These are phyloP conservation scores for Corvus hawaiiensis DNA, from an alignment of 2,113 vertebrate species.

Conservation along the genomic window DNA sequence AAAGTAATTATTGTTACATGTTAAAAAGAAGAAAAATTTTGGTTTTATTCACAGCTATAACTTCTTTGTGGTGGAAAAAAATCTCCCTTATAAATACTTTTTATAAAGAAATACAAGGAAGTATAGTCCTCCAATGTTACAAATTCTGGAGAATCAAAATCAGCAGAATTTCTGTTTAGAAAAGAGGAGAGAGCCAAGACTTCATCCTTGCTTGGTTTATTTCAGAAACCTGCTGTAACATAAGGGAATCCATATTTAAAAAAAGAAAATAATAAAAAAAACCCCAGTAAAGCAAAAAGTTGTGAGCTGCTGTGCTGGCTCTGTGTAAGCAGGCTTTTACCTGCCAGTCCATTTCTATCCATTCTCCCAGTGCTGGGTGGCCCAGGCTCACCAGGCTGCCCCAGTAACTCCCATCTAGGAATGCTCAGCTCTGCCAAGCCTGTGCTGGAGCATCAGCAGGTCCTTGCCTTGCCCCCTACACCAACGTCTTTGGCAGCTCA, in stretches of 20 bases:
- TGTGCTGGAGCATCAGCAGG: background rate
- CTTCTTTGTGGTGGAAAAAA: background rate
- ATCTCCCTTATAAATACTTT: background rate
- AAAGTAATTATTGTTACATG: background rate
- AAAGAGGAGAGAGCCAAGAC: background rate
- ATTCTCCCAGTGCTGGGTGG: background rate
- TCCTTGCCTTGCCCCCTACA: background rate
- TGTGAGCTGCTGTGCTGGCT: background rate
- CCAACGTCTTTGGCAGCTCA: background rate
- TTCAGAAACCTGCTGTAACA: background rate
- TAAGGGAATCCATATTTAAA: background rate
- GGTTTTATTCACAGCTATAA: background rate
- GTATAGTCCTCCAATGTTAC: background rate
- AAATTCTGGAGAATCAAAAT: background rate
- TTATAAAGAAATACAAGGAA: background rate
- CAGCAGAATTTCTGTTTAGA: background rate
- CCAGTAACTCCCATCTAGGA: accelerated
- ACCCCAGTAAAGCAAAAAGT: background rate
- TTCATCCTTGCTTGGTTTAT: background rate
- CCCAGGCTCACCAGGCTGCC: background rate
- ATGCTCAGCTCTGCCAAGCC: background rate
- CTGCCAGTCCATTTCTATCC: background rate
- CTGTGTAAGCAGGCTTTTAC: background rate
- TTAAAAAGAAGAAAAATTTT: background rate
- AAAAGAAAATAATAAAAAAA: background rate